Conservation (phyloP, 2,797 vertebrate genomes). For the Nasua narica region DNA sequence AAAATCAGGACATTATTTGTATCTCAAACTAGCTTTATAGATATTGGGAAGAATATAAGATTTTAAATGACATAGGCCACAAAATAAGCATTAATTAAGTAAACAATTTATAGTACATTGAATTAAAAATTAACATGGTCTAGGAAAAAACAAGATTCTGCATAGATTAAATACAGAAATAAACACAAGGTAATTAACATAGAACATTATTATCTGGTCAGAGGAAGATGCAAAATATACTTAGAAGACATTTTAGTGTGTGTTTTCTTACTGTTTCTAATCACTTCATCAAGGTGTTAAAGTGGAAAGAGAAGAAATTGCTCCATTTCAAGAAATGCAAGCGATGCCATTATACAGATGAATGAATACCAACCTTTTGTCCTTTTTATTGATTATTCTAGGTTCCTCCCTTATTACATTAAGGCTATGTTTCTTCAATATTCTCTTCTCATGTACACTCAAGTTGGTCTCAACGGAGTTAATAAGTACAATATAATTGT, state of each 20-base stretch:
- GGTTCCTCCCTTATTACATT: neutral
- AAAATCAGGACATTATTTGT: neutral
- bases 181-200: neutral
- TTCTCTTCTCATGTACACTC: neutral
- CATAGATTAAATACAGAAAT: neutral
- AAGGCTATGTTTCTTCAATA: neutral
- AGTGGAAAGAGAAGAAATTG: slow-evolving; percentile 30
- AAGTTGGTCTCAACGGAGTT: neutral
- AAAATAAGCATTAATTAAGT: neutral
- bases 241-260: neutral
- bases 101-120: neutral
- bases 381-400: slow-evolving; percentile 8
- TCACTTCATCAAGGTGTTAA: slow-evolving; percentile 48
- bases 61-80: neutral
- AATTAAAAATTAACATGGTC: neutral
- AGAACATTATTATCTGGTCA: slow-evolving; percentile 21
- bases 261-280: slow-evolving; percentile 36
- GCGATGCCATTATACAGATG: neutral
- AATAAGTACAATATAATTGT: slow-evolving; percentile 35
- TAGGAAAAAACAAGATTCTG: neutral
- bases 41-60: neutral
- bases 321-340: neutral
- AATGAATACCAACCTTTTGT: neutral
- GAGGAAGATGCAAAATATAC: neutral
- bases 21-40: neutral